These are phyloP conservation scores for Eulemur coronatus DNA, from an alignment of 2,797 vertebrate species.

Conservation along the genomic window DNA sequence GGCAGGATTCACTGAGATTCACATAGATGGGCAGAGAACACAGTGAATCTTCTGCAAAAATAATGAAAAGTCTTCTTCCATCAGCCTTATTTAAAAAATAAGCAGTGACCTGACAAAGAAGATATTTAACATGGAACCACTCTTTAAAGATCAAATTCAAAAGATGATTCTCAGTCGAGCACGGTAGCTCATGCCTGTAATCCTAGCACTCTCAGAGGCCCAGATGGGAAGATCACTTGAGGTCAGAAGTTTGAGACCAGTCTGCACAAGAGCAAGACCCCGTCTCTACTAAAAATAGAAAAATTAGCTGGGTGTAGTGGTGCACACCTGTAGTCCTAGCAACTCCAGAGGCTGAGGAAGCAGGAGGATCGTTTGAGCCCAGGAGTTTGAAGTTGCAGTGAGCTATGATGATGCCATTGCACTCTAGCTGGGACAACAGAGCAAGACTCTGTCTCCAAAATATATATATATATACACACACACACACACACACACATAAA, in stretches of 20 bases:
- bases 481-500: background rate
- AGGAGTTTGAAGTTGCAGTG: background rate
- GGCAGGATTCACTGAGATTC: slow-evolving; percentile 30
- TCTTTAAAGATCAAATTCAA: background rate
- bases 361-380: background rate
- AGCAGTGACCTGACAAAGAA: background rate
- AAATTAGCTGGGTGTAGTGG: background rate
- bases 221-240: background rate
- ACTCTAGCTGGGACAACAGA: background rate
- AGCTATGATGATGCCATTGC: background rate
- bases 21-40: slow-evolving; percentile 13
- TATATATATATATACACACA: background rate
- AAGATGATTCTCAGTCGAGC: background rate
- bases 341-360: background rate
- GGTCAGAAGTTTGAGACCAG: background rate
- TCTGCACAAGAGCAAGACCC: background rate
- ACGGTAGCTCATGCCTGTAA: background rate
- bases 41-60: background rate
- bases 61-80: background rate
- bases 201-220: background rate
- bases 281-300: background rate
- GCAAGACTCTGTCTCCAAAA: background rate
- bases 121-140: background rate
- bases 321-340: background rate
- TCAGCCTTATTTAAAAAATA: background rate